A percentile compares a stretch with the other conserved stretches of the same genome.
Evolutionary conservation across 2,888 invertebrate species (phyloP).

Genomic region (Bombyx huttoni): DNA sequence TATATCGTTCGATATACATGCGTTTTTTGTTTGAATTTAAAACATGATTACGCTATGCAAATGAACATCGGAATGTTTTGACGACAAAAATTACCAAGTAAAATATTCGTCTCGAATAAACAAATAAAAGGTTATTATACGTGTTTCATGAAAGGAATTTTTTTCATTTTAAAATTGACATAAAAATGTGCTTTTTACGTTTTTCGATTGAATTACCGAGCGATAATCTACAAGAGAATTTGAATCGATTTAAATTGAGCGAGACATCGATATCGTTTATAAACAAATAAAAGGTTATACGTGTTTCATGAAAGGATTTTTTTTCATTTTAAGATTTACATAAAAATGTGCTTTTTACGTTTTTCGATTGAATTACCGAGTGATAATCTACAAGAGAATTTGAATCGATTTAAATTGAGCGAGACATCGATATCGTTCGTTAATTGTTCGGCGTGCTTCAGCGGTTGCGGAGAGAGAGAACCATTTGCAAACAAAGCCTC

Average conservation of each 20-base stretch:
- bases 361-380: no score
- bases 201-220: no score
- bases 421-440: not conserved
- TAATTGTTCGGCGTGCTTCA: not conserved
- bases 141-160: no score
- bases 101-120: not conserved
- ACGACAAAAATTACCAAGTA: not conserved
- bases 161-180: no score
- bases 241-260: not conserved
- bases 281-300: no score
- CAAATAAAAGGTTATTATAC: no score
- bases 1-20: no score
- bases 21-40: slow-evolving; percentile 26
- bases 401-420: not conserved
- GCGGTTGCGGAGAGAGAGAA: not conserved
- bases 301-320: no score
- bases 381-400: not conserved
- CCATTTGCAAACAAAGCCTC: slow-evolving; percentile 56
- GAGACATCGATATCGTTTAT: not conserved
- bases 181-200: no score
- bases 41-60: slow-evolving; percentile 30
- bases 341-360: no score
- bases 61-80: not conserved
- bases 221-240: not conserved
- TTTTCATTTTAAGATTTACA: no score